Conservation (phyloP, 2,888 invertebrate genomes). For the Spilarctia lutea region DNA sequence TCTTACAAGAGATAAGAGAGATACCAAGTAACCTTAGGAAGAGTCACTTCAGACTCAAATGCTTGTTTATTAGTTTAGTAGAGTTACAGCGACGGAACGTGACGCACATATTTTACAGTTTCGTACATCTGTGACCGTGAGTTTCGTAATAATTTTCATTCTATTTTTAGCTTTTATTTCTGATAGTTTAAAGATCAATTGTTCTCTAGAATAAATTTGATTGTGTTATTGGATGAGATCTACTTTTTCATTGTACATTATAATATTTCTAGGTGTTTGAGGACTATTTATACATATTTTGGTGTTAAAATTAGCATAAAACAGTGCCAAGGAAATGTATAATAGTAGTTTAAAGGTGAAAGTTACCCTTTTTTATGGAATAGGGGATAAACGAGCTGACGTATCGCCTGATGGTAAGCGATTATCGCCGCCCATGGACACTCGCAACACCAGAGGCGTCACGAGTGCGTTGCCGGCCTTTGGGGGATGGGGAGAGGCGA, state of each 20-base stretch:
- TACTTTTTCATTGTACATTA: neutral
- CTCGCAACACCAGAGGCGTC: no score
- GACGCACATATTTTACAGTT: constrained; percentile 20
- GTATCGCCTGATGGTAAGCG: no score
- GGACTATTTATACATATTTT: neutral
- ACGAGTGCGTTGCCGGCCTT: no score
- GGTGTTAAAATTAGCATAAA: neutral
- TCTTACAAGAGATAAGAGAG: constrained; percentile 57
- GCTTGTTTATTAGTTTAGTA: constrained; percentile 7
- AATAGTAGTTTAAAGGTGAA: neutral
- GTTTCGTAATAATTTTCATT: constrained; percentile 1
- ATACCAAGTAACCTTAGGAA: constrained; percentile 58
- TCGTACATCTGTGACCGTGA: neutral
- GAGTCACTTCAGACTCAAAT: constrained; percentile 17
- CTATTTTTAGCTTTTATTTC: neutral
- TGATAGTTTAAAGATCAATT: neutral
- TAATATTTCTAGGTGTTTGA: neutral
- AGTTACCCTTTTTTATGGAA: no score
- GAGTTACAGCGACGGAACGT: constrained; percentile 17
- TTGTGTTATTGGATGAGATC: neutral
- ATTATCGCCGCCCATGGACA: no score
- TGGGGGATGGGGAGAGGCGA: no score
- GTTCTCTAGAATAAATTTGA: neutral
- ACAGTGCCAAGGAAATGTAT: neutral
- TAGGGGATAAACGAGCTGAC: no score